Evolutionary conservation across 1,140 invertebrate genomes (phyloP).

Genomic region (Schmidtea mediterranea): DNA sequence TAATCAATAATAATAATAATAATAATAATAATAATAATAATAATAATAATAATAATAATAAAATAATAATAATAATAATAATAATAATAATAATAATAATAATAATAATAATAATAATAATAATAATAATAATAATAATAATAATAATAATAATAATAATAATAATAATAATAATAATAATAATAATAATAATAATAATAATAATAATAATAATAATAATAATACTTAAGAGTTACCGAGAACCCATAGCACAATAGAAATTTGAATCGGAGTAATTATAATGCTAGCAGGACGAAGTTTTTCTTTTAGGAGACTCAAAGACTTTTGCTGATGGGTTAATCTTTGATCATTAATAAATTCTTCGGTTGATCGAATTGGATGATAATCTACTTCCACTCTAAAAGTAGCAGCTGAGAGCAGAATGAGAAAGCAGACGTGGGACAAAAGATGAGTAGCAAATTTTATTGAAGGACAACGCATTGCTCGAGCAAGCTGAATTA

Average conservation of each 20-base stretch:
- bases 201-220: constrained; percentile 6
- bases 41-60: neutral
- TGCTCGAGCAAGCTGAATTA: neutral
- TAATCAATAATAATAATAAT: neutral
- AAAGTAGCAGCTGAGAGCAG: constrained; percentile 24
- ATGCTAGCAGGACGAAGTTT: constrained; percentile 21
- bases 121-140: constrained; percentile 4
- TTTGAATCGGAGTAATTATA: constrained; percentile 23
- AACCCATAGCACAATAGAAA: constrained; percentile 26
- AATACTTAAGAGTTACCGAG: constrained; percentile 15
- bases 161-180: constrained; percentile 8
- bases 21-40: neutral
- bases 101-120: neutral
- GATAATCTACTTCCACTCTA: constrained; percentile 8
- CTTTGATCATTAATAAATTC: constrained; percentile 14
- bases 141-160: constrained; percentile 6
- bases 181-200: constrained; percentile 9
- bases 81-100: constrained; percentile 2
- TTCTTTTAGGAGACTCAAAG: constrained; percentile 20
- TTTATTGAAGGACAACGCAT: constrained; percentile 4
- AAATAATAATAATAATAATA: constrained; percentile 4
- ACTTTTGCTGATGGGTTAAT: constrained; percentile 16
- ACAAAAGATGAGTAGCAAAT: constrained; percentile 13
- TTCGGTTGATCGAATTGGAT: constrained; percentile 14
- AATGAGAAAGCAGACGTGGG: constrained; percentile 23